Conservation (phyloP, 2,113 vertebrate species). For the Saguinus imperator region DNA sequence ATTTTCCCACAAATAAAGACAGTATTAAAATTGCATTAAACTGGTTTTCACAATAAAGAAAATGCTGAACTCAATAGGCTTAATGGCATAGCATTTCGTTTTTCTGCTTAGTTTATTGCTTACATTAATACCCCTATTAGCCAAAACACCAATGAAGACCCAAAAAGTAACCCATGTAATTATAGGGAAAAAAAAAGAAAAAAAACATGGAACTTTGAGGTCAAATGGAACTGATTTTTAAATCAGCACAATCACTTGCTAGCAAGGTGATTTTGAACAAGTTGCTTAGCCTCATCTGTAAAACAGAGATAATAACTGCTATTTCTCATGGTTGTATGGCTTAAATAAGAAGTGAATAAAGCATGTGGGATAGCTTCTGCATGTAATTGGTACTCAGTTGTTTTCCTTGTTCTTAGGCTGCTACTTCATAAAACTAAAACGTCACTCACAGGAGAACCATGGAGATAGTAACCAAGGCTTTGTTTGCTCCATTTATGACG, state of each 20-base stretch:
- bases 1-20: slow-evolving; percentile 44
- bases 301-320: slow-evolving; percentile 10
- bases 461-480: background rate
- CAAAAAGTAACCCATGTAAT: slow-evolving; percentile 5
- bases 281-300: background rate
- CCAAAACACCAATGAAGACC: slow-evolving; percentile 26
- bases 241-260: background rate
- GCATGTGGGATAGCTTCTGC: background rate
- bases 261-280: slow-evolving; percentile 1
- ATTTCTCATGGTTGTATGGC: background rate
- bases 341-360: slow-evolving; percentile 33
- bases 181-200: background rate
- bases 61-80: slow-evolving; percentile 18
- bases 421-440: slow-evolving; percentile 28
- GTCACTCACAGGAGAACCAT: background rate
- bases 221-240: slow-evolving; percentile 40
- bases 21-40: slow-evolving; percentile 57
- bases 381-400: background rate
- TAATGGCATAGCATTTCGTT: slow-evolving; percentile 1
- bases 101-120: slow-evolving; percentile 39
- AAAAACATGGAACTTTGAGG: background rate
- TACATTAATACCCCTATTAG: background rate
- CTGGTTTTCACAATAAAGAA: slow-evolving; percentile 25
- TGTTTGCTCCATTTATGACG: background rate
- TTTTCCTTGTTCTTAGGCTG: slow-evolving; percentile 10